Conservation (phyloP, 2,888 invertebrate genomes). For the Meiosimyza platycephala region DNA sequence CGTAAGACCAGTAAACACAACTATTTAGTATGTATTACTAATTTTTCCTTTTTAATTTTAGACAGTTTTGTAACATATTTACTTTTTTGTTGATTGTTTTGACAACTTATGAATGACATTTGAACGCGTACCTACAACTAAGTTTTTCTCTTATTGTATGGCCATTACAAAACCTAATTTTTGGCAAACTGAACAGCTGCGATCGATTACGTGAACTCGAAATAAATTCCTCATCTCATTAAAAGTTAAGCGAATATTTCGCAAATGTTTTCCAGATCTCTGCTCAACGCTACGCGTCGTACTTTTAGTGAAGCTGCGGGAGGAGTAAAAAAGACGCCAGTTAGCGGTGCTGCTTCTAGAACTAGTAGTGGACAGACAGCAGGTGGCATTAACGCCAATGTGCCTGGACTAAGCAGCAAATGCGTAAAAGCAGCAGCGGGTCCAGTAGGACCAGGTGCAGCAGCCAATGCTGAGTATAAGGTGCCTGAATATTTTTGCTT, state of each 20-base stretch:
- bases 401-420: slow-evolving; percentile 75
- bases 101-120: too few relatives aligned
- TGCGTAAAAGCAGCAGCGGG: slow-evolving; percentile 69
- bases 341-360: slow-evolving; percentile 27
- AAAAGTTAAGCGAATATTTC: not conserved
- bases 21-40: too few relatives aligned
- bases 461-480: slow-evolving; percentile 75
- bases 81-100: too few relatives aligned
- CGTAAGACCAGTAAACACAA: too few relatives aligned
- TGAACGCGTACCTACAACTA: too few relatives aligned
- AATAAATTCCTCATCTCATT: not conserved
- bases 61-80: too few relatives aligned
- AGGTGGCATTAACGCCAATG: slow-evolving; percentile 66
- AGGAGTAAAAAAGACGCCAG: not conserved
- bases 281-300: not conserved
- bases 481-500: slow-evolving; percentile 91
- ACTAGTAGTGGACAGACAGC: not conserved
- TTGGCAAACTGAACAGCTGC: slow-evolving; percentile 41
- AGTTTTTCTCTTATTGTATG: not conserved
- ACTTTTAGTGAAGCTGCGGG: not conserved
- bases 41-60: too few relatives aligned
- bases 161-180: not conserved
- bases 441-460: slow-evolving; percentile 63
- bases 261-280: not conserved
- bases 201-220: slow-evolving; percentile 58